These are phyloP conservation scores for Stenodera caucasica DNA, from an alignment of 2,888 invertebrate genomes.

Conservation along the genomic window DNA sequence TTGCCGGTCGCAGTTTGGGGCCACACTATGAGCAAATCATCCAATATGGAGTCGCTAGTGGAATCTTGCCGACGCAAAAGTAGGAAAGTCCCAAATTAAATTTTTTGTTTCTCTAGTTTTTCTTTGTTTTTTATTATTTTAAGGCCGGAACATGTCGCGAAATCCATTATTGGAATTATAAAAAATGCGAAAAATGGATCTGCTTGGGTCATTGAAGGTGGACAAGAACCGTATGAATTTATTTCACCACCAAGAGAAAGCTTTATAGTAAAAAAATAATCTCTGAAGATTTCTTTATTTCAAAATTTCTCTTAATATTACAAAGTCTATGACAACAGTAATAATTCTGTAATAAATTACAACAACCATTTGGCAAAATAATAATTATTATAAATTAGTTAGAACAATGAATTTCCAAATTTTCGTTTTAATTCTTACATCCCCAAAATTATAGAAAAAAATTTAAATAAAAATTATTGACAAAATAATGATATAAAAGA, in stretches of 20 bases:
- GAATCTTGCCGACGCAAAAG: background rate
- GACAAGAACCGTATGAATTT: conserved; percentile 44
- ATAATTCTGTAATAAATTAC: conserved; percentile 43
- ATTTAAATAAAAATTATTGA: conserved; percentile 1
- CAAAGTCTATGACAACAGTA: conserved; percentile 42
- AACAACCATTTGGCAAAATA: conserved; percentile 39
- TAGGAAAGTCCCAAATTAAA: background rate
- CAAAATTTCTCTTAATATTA: conserved; percentile 38
- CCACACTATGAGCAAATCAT: background rate
- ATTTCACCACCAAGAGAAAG: background rate
- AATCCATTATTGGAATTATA: background rate
- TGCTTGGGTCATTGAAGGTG: conserved; percentile 57
- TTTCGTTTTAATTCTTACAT: conserved; percentile 6
- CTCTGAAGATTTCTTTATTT: conserved; percentile 29
- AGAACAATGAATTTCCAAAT: conserved; percentile 30
- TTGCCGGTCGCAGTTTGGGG: conserved; percentile 11
- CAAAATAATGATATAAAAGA: conserved; percentile 32
- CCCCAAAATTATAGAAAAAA: conserved; percentile 10
- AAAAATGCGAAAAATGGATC: conserved; percentile 44
- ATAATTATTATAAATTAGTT: conserved; percentile 30
- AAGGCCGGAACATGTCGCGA: background rate
- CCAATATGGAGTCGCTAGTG: background rate
- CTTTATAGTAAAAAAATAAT: background rate
- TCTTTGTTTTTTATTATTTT: conserved; percentile 47
- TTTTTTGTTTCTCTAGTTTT: background rate